These are phyloP conservation scores for Drosophila mulleri DNA, from an alignment of 2,888 invertebrate genomes.

Conservation along the genomic window DNA sequence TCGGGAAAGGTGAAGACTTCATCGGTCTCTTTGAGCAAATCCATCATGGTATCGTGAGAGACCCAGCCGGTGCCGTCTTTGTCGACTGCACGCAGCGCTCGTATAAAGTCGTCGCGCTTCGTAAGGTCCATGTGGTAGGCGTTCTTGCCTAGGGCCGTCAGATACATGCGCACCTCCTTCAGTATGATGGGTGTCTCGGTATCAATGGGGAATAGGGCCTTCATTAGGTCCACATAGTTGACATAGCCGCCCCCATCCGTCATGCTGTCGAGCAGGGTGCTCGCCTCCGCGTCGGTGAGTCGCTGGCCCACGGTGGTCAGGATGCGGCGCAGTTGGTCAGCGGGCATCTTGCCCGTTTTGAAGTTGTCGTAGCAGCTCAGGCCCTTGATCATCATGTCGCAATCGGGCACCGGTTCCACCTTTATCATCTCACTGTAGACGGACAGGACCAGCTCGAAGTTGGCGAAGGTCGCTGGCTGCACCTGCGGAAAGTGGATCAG, in stretches of 20 bases:
- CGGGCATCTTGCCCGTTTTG: constrained; percentile 4
- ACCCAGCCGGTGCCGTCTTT: not conserved
- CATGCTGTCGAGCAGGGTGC: constrained; percentile 12
- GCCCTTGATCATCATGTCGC: constrained; percentile 20
- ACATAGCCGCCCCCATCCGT: constrained; percentile 31
- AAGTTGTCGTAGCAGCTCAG: constrained; percentile 18
- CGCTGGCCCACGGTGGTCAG: constrained; percentile 26
- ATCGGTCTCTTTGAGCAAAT: constrained; percentile 17
- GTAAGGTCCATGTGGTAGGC: constrained; percentile 23
- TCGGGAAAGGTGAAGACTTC: constrained; percentile 14
- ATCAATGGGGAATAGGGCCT: constrained; percentile 12
- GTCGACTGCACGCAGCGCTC: constrained; percentile 12
- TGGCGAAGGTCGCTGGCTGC: constrained; percentile 8
- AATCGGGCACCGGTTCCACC: not conserved
- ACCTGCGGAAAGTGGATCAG: constrained; percentile 9
- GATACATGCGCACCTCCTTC: constrained; percentile 16
- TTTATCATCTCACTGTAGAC: constrained; percentile 31
- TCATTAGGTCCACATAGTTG: constrained; percentile 22
- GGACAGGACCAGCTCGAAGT: constrained; percentile 32
- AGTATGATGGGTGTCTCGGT: not conserved
- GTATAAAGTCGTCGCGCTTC: constrained; percentile 39
- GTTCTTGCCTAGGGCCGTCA: constrained; percentile 28
- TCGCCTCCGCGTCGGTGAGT: constrained; percentile 13
- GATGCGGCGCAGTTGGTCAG: constrained; percentile 5
- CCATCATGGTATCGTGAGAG: not conserved